Evolutionary conservation across 1,140 invertebrate genomes (phyloP).

Genomic region (Drosophila elegans): DNA sequence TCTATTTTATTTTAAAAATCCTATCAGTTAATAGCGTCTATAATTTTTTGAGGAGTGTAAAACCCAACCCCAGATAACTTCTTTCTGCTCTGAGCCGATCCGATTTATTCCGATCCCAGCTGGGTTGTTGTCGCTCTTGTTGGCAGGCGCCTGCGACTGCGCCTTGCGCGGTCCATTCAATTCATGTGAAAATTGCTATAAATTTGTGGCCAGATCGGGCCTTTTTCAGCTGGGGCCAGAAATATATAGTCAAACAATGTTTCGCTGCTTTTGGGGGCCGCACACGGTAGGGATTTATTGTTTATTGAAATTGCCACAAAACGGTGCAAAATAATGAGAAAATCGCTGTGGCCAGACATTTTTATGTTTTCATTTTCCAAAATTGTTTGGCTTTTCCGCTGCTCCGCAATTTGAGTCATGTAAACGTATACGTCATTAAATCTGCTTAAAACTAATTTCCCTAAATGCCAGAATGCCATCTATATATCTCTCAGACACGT

Average conservation of each 20-base stretch:
- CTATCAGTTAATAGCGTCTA: too few relatives aligned
- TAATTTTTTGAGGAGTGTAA: constrained; percentile 3
- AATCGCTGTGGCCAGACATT: constrained; percentile 74
- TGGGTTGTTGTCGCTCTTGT: constrained; percentile 56
- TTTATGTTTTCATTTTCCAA: constrained; percentile 83
- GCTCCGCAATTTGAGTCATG: constrained; percentile 54
- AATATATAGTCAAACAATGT: constrained; percentile 51
- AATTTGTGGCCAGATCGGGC: constrained; percentile 63
- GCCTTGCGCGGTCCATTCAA: constrained; percentile 61
- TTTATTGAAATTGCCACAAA: constrained; percentile 83
- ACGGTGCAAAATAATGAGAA: constrained; percentile 84
- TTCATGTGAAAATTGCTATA: constrained; percentile 82
- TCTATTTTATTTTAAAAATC: too few relatives aligned
- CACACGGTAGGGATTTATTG: constrained; percentile 77
- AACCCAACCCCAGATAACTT: constrained; percentile 19
- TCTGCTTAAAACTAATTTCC: constrained; percentile 45
- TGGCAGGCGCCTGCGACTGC: constrained; percentile 72
- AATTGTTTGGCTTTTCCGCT: constrained; percentile 72
- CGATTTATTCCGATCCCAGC: constrained; percentile 19
- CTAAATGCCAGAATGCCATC: constrained; percentile 33
- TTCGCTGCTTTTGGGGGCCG: constrained; percentile 16
- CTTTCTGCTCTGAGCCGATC: constrained; percentile 6
- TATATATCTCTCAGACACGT: constrained; percentile 52
- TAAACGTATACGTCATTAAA: constrained; percentile 71
- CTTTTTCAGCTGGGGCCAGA: constrained; percentile 14